These are phyloP conservation scores for Priapulus caudatus DNA, from an alignment of 2,888 invertebrate genomes.

Conservation along the genomic window DNA sequence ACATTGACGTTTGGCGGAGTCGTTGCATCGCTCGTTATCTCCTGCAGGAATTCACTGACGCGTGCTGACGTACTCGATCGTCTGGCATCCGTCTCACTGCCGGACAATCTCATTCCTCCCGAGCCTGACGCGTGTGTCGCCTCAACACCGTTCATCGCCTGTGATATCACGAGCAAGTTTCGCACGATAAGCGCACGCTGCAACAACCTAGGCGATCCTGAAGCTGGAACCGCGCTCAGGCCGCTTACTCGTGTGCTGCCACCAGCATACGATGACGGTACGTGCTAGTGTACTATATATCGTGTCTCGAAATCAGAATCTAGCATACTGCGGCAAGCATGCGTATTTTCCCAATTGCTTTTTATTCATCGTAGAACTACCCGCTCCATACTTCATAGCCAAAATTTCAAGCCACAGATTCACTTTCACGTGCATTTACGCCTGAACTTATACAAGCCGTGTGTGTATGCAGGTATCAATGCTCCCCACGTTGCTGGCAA, in stretches of 20 bases:
- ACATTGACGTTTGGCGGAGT: too few relatives aligned
- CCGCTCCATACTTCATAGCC: too few relatives aligned
- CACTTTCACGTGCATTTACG: too few relatives aligned
- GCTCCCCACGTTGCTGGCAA: slow-evolving; percentile 25
- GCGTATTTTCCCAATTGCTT: too few relatives aligned
- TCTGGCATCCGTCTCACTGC: neutral
- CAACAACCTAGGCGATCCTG: slow-evolving; percentile 61
- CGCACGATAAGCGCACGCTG: slow-evolving; percentile 78
- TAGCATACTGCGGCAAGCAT: too few relatives aligned
- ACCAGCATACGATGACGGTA: slow-evolving; percentile 68
- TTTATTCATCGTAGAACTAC: too few relatives aligned
- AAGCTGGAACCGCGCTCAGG: slow-evolving; percentile 70
- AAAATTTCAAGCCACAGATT: too few relatives aligned
- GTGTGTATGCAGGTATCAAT: slow-evolving; percentile 27
- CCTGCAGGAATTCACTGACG: too few relatives aligned
- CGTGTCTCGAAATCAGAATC: too few relatives aligned
- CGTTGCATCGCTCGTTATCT: too few relatives aligned
- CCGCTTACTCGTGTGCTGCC: slow-evolving; percentile 66
- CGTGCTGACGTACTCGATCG: neutral
- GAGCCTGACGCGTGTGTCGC: neutral
- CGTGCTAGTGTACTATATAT: slow-evolving; percentile 49
- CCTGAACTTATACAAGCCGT: too few relatives aligned
- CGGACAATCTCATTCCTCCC: neutral
- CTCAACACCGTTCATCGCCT: slow-evolving; percentile 15
- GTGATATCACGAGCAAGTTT: slow-evolving; percentile 44